These are phyloP conservation scores for Paraplagusia blochii DNA, from an alignment of 2,113 vertebrate genomes.

Conservation along the genomic window DNA sequence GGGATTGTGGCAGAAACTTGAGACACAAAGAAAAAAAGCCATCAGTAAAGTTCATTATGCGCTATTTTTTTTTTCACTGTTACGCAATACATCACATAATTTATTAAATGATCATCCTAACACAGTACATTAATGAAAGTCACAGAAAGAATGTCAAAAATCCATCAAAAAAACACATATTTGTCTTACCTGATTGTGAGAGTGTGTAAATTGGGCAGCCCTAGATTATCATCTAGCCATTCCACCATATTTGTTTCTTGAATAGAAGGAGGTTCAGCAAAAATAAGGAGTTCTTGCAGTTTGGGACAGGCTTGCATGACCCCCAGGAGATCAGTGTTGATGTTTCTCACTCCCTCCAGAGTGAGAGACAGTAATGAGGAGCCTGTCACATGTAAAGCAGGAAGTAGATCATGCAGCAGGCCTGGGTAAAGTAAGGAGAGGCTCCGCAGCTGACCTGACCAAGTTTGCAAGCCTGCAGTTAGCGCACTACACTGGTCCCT, in stretches of 20 bases:
- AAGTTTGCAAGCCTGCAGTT: constrained; percentile 50
- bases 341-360: constrained; percentile 70
- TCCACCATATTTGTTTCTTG: constrained; percentile 16
- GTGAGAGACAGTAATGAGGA: constrained; percentile 64
- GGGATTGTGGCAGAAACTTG: constrained; percentile 67
- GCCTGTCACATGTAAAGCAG: constrained; percentile 51
- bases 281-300: constrained; percentile 63
- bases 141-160: too few relatives aligned
- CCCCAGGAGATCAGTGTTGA: constrained; percentile 46
- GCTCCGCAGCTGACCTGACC: constrained; percentile 58
- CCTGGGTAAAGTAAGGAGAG: constrained; percentile 61
- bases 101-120: too few relatives aligned
- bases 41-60: not conserved
- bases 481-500: constrained; percentile 25
- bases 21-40: constrained; percentile 14
- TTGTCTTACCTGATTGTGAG: constrained; percentile 68
- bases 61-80: too few relatives aligned
- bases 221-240: constrained; percentile 39
- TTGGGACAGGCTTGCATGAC: constrained; percentile 64
- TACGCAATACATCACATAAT: too few relatives aligned
- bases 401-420: constrained; percentile 51
- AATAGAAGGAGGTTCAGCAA: constrained; percentile 50
- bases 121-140: too few relatives aligned
- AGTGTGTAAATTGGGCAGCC: constrained; percentile 62
- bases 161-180: not conserved